phyloP scores from a whole-genome alignment of 1,140 invertebrate species.

The Drosophila nebulosa region DNA sequence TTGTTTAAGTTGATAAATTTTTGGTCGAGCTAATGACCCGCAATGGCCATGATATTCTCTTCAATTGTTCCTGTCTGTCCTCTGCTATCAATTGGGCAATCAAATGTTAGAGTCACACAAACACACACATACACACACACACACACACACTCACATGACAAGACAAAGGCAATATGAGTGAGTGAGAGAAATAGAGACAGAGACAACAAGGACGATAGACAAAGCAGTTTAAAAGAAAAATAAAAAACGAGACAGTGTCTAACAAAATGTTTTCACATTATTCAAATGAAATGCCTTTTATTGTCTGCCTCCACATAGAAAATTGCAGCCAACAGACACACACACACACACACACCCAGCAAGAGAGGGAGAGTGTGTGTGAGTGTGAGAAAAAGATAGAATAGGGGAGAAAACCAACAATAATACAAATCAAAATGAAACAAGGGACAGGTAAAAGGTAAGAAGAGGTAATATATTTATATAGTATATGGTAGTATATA shows the following conservation, averaged over 20 bases:
- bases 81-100: slow-evolving; percentile 8
- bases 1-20: neutral
- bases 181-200: neutral
- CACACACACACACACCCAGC: slow-evolving; percentile 1
- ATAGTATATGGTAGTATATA: slow-evolving; percentile 1
- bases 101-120: neutral
- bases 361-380: neutral
- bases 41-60: neutral
- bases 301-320: slow-evolving; percentile 48
- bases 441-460: slow-evolving; percentile 1
- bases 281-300: slow-evolving; percentile 74
- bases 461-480: neutral
- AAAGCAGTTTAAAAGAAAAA: slow-evolving; percentile 36
- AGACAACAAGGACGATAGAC: neutral
- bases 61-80: slow-evolving; percentile 1
- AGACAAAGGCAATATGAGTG: slow-evolving; percentile 20
- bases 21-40: neutral
- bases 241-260: slow-evolving; percentile 24
- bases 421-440: slow-evolving; percentile 18
- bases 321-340: slow-evolving; percentile 10
- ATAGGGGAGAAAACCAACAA: slow-evolving; percentile 8
- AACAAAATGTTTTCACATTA: slow-evolving; percentile 71
- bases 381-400: neutral
- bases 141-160: neutral
- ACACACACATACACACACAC: neutral